Conservation (phyloP, 2,797 vertebrate species). For the Galaxias olidus region DNA sequence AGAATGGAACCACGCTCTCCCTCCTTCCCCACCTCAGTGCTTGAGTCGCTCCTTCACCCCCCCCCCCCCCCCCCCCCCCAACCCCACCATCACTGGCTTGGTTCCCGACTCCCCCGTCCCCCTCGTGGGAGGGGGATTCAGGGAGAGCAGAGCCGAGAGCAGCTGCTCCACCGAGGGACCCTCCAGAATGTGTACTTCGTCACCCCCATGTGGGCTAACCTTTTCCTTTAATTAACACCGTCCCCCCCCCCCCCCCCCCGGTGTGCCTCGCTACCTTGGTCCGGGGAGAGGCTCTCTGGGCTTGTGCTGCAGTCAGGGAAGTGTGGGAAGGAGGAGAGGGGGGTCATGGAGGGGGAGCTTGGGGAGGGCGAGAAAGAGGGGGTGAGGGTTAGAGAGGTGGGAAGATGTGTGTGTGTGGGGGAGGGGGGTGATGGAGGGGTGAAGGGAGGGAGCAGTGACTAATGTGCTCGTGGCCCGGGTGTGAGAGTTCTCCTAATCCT, state of each 20-base stretch:
- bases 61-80: conserved; percentile 39
- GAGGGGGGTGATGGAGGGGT: conserved; percentile 34
- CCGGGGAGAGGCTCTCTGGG: conserved; percentile 67
- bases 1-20: conserved; percentile 56
- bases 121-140: conserved; percentile 41
- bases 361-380: conserved; percentile 44
- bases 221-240: conserved; percentile 81
- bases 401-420: conserved; percentile 35
- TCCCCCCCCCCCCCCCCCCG: conserved; percentile 42
- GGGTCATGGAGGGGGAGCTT: conserved; percentile 44
- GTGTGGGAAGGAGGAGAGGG: conserved; percentile 14
- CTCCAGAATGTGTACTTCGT: conserved; percentile 60
- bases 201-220: conserved; percentile 73
- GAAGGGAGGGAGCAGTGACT: conserved; percentile 65
- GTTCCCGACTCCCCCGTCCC: conserved; percentile 40
- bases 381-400: conserved; percentile 62
- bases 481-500: conserved; percentile 66
- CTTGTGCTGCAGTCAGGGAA: conserved; percentile 64
- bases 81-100: conserved; percentile 41
- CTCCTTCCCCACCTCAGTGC: conserved; percentile 24
- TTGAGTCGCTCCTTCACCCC: no score
- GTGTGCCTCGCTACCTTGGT: conserved; percentile 52
- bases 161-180: conserved; percentile 70
- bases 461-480: conserved; percentile 69
- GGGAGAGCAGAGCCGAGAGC: conserved; percentile 55